Conservation (phyloP, 2,797 vertebrate species). For the Fringilla coelebs region DNA sequence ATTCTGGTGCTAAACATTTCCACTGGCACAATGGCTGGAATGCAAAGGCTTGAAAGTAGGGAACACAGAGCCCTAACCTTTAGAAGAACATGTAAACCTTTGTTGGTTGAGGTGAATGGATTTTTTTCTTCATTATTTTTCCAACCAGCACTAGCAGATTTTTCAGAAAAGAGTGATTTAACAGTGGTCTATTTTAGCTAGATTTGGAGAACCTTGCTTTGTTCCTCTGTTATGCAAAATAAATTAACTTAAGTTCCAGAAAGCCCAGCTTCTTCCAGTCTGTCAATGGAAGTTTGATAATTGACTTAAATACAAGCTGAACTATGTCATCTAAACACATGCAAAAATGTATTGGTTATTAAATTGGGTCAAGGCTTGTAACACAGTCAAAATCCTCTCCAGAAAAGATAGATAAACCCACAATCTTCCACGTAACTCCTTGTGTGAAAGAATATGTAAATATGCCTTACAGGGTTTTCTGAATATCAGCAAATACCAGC, state of each 20-base stretch:
- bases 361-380: neutral
- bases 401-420: neutral
- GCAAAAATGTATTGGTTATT: neutral
- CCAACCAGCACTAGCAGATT: neutral
- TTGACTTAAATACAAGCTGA: neutral
- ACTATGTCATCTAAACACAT: neutral
- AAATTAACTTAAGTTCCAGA: neutral
- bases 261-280: neutral
- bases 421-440: neutral
- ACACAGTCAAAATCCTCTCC: neutral
- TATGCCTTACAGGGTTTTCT: neutral
- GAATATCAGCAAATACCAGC: slow-evolving; percentile 6
- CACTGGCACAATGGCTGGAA: slow-evolving; percentile 25
- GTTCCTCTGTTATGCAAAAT: neutral
- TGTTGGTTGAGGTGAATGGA: neutral
- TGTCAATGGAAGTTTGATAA: neutral
- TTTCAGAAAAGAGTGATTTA: neutral
- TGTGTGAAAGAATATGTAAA: slow-evolving; percentile 1
- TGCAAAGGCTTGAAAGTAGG: neutral
- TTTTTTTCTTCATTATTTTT: neutral
- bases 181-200: neutral
- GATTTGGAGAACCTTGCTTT: neutral
- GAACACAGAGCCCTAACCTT: neutral
- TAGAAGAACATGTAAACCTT: neutral
- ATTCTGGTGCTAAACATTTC: slow-evolving; percentile 7